phyloP scores from a whole-genome alignment of 1,140 invertebrate species.

The Cylas formicarius region DNA sequence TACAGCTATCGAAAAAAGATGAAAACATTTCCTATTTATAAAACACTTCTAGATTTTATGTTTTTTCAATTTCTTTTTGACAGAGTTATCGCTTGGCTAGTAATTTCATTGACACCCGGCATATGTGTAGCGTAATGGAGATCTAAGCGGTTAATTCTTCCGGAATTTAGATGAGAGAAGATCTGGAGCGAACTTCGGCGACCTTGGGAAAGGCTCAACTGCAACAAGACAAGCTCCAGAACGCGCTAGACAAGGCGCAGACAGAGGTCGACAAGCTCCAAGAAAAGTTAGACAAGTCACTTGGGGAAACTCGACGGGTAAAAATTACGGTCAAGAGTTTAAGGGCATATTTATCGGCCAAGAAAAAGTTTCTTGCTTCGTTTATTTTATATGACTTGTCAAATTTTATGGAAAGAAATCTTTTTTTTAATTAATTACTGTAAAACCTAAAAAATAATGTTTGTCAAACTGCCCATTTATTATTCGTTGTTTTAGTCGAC shows the following conservation, averaged over 20 bases:
- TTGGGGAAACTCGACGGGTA: slow-evolving; percentile 72
- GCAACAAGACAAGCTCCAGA: slow-evolving; percentile 84
- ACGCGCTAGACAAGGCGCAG: slow-evolving; percentile 78
- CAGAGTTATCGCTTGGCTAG: too few relatives aligned
- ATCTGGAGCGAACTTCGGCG: slow-evolving; percentile 80
- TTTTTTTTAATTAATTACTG: too few relatives aligned
- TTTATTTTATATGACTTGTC: too few relatives aligned
- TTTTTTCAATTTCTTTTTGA: too few relatives aligned
- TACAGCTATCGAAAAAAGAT: too few relatives aligned
- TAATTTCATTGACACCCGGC: too few relatives aligned
- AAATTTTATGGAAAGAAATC: too few relatives aligned
- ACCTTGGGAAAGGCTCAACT: slow-evolving; percentile 83
- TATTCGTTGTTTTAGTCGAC: background rate
- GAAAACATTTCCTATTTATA: too few relatives aligned
- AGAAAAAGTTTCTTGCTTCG: too few relatives aligned
- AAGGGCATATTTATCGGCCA: background rate
- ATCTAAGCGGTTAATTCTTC: too few relatives aligned
- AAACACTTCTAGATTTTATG: too few relatives aligned
- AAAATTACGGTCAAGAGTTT: slow-evolving; percentile 30
- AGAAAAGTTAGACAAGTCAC: slow-evolving; percentile 74
- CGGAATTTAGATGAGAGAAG: slow-evolving; percentile 53
- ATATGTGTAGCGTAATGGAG: too few relatives aligned
- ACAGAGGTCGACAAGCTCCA: slow-evolving; percentile 85
- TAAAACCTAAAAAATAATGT: background rate
- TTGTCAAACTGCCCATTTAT: background rate